Evolutionary conservation across 2,888 invertebrate genomes (phyloP), one percentile per base, ranked within the genome.

Genomic region (Calliphora vomitoria): DNA sequence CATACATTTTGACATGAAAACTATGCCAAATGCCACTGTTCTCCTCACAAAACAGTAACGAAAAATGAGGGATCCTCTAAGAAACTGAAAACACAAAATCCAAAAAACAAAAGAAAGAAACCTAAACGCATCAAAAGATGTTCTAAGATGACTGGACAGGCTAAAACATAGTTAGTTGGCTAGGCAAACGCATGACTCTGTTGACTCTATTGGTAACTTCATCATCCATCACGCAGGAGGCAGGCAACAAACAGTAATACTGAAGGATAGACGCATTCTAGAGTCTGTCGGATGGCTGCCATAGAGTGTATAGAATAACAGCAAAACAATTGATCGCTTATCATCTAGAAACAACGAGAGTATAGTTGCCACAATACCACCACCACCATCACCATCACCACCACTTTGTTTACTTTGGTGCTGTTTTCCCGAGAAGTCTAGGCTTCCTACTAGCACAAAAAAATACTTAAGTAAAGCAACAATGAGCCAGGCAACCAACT

Each of bases 1-100:
- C 91, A 90, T 90, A 91, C 91, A 90, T 91, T 92, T 90, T 91
- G 92, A 92, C 92, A 91, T 91, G 90, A 92, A 92, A 91, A 91
- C 92, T 91, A 91, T 90, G 89, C 90, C 89, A 89, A 89, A 89
- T 87, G 89, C 88, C 88, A 88, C 87, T 88, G 87, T 82, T 82
- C 31, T 31, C 69, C 62, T 71, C 50, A 53, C 58, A 38, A 83
- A 69, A 66, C 75, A 71, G 13, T 55, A 53, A 87, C 71, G 74
- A 81, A 84, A 76, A 81, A 78, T 87, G 81, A 74, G 72, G 74
- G 75, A 72, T 72, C 50, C 60, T 66, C 18, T 64, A 60, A 13
- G 68, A 74, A 84, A 58, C 15, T 31, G n/a, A 8, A 66, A 35
- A 13, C 50, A 38, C 13, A 25, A n/a, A 13, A 25, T 38, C 62